These are phyloP conservation scores for Eira barbara DNA, from an alignment of 2,113 vertebrate species.

Conservation along the genomic window DNA sequence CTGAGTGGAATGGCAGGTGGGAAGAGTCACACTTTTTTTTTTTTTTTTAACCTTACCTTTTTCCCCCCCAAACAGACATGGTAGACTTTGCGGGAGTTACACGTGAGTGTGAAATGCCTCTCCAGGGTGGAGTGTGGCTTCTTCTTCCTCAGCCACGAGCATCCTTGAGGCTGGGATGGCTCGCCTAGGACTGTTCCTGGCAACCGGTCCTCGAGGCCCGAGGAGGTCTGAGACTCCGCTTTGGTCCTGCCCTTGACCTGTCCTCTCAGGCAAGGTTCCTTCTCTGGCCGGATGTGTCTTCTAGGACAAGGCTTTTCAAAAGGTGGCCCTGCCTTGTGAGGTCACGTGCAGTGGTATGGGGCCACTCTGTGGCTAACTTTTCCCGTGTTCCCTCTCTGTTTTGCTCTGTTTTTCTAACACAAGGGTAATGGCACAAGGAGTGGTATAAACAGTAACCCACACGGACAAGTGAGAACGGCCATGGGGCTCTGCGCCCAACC, in stretches of 20 bases:
- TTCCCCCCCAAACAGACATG: not conserved
- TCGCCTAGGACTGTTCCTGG: not conserved
- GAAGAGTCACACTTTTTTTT: not conserved
- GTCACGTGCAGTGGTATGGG: not conserved
- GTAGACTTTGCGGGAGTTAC: not conserved
- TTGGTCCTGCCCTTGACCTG: not conserved
- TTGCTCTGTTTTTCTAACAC: conserved; percentile 22
- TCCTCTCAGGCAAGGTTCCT: not conserved
- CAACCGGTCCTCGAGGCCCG: not conserved
- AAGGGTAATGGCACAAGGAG: not conserved
- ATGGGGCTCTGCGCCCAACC: not conserved
- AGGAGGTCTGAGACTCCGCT: not conserved
- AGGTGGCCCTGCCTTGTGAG: not conserved
- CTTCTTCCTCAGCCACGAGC: not conserved
- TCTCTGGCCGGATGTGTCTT: not conserved
- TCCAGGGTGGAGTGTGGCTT: not conserved
- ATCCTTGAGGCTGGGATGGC: rapidly evolving
- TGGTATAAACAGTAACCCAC: conserved; percentile 45
- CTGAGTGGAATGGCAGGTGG: not conserved
- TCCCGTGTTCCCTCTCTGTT: conserved; percentile 15
- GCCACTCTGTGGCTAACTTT: not conserved
- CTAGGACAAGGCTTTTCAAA: not conserved
- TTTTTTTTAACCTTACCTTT: not conserved
- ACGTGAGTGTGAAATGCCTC: not conserved
- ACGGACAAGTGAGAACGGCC: not conserved